A percentile compares a stretch with the other conserved stretches of the same genome.
These are phyloP conservation scores for Pogonognathellus flavescens DNA, from an alignment of 1,140 invertebrate species.

Conservation along the genomic window DNA sequence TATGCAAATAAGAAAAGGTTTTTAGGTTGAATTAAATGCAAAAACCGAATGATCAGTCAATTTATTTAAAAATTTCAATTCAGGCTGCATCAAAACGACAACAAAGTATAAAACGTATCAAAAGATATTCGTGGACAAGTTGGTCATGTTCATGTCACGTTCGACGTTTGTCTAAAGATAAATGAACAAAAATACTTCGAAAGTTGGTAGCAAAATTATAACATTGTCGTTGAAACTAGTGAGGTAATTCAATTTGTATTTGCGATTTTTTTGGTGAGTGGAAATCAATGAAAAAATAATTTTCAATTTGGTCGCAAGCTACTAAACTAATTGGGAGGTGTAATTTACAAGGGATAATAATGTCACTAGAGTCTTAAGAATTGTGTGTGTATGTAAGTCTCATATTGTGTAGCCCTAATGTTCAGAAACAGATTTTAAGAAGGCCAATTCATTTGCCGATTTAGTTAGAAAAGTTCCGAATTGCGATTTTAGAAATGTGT, in stretches of 20 bases:
- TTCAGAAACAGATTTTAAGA: background rate
- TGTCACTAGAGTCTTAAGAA: conserved; percentile 8
- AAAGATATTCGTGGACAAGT: no score
- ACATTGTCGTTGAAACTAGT: background rate
- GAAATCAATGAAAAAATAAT: background rate
- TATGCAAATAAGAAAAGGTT: no score
- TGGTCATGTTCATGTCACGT: conserved; percentile 29
- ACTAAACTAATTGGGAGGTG: background rate
- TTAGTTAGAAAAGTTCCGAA: background rate
- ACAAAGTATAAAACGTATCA: no score
- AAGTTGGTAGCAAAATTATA: conserved; percentile 10
- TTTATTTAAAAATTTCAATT: conserved; percentile 3
- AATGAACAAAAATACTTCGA: background rate
- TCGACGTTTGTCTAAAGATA: background rate
- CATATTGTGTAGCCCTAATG: background rate
- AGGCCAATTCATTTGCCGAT: background rate
- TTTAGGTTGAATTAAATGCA: conserved; percentile 8
- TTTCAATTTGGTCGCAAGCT: no score
- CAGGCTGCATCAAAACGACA: no score
- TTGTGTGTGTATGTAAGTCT: background rate
- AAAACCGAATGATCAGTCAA: conserved; percentile 17
- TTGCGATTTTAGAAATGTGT: background rate
- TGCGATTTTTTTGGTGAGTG: background rate
- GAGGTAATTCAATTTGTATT: background rate
- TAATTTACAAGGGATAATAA: background rate